Evolutionary conservation across 2,888 invertebrate genomes (phyloP).

Genomic region (Sepioteuthis lessoniana): DNA sequence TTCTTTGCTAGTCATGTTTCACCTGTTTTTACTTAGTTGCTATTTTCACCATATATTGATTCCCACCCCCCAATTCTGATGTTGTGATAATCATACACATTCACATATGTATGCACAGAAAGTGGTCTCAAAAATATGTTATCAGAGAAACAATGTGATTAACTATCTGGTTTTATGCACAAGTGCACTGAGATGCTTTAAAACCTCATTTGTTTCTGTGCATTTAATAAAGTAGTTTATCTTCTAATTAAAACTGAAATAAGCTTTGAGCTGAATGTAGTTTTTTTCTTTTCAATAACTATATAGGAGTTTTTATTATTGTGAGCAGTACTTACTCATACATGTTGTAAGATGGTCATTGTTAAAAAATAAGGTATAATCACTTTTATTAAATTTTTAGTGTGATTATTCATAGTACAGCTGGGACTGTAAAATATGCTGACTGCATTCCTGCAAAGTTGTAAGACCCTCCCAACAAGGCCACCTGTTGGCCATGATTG

Average conservation of each 20-base stretch:
- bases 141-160: background rate
- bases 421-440: too few species aligned
- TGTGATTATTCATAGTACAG: too few species aligned
- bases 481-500: too few species aligned
- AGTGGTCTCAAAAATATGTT: too few species aligned
- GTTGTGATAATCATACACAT: background rate
- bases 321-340: too few species aligned
- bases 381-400: too few species aligned
- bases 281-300: background rate
- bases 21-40: background rate
- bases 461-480: too few species aligned
- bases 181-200: background rate
- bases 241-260: background rate
- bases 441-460: too few species aligned
- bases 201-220: background rate
- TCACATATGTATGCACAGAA: background rate
- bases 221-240: background rate
- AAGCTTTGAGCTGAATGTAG: background rate
- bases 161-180: background rate
- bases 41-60: background rate
- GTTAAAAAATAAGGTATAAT: too few species aligned
- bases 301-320: background rate
- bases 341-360: too few species aligned
- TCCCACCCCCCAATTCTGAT: too few species aligned
- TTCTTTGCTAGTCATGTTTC: background rate